These are phyloP conservation scores for Anguilla rostrata DNA, from an alignment of 2,113 vertebrate species.

Conservation along the genomic window DNA sequence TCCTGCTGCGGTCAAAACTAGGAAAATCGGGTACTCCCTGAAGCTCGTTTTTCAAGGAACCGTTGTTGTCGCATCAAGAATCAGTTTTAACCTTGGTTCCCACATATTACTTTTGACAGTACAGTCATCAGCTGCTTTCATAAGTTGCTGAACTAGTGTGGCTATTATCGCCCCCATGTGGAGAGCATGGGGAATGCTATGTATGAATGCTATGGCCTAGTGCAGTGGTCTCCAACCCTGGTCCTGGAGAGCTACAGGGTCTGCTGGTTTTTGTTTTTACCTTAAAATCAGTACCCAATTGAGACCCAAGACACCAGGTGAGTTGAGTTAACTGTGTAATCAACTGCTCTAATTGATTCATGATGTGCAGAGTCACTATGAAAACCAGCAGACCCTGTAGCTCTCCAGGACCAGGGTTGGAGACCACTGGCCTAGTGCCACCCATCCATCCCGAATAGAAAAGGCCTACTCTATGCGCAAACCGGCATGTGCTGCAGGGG, in stretches of 20 bases:
- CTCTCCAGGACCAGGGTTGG: too few species aligned
- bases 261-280: too few species aligned
- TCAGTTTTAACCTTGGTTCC: neutral
- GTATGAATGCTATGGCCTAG: too few species aligned
- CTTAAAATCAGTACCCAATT: too few species aligned
- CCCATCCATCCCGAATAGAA: neutral
- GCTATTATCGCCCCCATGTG: neutral
- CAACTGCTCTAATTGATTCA: too few species aligned
- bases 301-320: too few species aligned
- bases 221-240: too few species aligned
- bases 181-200: neutral
- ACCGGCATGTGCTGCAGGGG: neutral
- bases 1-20: neutral
- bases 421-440: neutral
- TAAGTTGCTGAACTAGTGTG: neutral
- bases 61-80: neutral
- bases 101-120: neutral
- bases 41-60: neutral
- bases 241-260: too few species aligned
- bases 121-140: neutral
- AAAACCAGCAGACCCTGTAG: too few species aligned
- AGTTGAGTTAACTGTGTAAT: too few species aligned
- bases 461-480: neutral
- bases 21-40: neutral
- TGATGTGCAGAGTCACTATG: too few species aligned